Percentiles rank a stretch among this genome's conserved stretches.
These are phyloP conservation scores for Trichogramma pretiosum DNA, from an alignment of 1,140 invertebrate genomes.

Conservation along the genomic window DNA sequence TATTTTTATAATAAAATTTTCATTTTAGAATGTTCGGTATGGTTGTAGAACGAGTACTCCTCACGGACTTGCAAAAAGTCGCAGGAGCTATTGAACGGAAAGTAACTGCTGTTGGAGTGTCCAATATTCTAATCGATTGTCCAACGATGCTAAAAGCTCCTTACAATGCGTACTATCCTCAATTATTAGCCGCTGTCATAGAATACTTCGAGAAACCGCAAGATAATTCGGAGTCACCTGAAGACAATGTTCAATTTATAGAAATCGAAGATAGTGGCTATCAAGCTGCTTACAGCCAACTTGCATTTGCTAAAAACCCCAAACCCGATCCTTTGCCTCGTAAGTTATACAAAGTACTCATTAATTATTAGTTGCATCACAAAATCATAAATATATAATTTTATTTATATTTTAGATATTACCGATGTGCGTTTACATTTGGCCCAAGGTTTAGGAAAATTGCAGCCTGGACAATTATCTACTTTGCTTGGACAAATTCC, in stretches of 20 bases:
- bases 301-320: slow-evolving; percentile 71
- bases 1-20: neutral
- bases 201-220: slow-evolving; percentile 81
- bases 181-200: slow-evolving; percentile 65
- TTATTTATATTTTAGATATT: slow-evolving; percentile 43
- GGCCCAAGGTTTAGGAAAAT: slow-evolving; percentile 57
- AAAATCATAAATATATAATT: slow-evolving; percentile 11
- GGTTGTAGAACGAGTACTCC: slow-evolving; percentile 81
- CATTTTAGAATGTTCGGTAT: slow-evolving; percentile 82
- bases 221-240: slow-evolving; percentile 67
- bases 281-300: slow-evolving; percentile 80
- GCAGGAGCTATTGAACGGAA: slow-evolving; percentile 74
- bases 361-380: slow-evolving; percentile 4
- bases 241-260: slow-evolving; percentile 75
- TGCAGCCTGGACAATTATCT: slow-evolving; percentile 51
- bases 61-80: slow-evolving; percentile 81
- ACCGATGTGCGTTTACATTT: slow-evolving; percentile 62
- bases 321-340: slow-evolving; percentile 63
- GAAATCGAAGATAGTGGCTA: slow-evolving; percentile 86
- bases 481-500: slow-evolving; percentile 50
- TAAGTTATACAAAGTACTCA: slow-evolving; percentile 25
- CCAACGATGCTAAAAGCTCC: slow-evolving; percentile 54
- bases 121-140: slow-evolving; percentile 74
- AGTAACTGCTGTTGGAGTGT: slow-evolving; percentile 80
- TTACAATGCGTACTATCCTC: slow-evolving; percentile 55